A percentile compares a stretch with the other conserved stretches of the same genome.
Conservation (phyloP, 2,113 vertebrate species). For the Lepisosteus oculatus region DNA sequence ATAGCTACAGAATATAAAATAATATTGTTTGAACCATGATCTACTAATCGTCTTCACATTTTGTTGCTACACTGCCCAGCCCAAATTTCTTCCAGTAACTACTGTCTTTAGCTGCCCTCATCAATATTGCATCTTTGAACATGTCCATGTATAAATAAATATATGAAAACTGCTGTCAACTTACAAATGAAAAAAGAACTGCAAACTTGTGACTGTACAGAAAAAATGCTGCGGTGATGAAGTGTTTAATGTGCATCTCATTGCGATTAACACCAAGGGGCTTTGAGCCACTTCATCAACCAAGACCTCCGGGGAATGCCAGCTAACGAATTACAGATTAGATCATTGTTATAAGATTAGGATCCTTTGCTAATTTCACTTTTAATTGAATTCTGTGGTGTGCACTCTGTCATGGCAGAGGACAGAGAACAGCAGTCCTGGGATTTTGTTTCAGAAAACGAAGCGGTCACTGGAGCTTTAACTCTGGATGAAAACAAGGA, state of each 20-base stretch:
- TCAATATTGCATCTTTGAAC: too few species aligned
- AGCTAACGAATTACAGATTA: conserved; percentile 75
- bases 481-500: background rate
- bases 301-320: conserved; percentile 42
- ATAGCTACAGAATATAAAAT: too few species aligned
- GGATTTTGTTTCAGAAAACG: conserved; percentile 29
- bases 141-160: too few species aligned
- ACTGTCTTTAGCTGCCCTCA: too few species aligned
- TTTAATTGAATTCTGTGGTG: conserved; percentile 76
- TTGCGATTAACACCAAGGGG: conserved; percentile 17
- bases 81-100: too few species aligned
- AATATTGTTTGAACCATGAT: too few species aligned
- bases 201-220: background rate
- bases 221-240: background rate
- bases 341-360: conserved; percentile 73
- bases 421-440: conserved; percentile 55
- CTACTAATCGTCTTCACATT: too few species aligned
- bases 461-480: background rate
- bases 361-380: conserved; percentile 72
- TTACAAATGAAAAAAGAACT: background rate
- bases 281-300: conserved; percentile 24
- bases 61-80: too few species aligned
- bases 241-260: conserved; percentile 18
- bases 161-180: too few species aligned
- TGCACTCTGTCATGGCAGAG: conserved; percentile 52